Evolutionary conservation across 2,888 invertebrate species (phyloP), one percentile per base, ranked within the genome.

Genomic region (Eristalinus sepulchralis): DNA sequence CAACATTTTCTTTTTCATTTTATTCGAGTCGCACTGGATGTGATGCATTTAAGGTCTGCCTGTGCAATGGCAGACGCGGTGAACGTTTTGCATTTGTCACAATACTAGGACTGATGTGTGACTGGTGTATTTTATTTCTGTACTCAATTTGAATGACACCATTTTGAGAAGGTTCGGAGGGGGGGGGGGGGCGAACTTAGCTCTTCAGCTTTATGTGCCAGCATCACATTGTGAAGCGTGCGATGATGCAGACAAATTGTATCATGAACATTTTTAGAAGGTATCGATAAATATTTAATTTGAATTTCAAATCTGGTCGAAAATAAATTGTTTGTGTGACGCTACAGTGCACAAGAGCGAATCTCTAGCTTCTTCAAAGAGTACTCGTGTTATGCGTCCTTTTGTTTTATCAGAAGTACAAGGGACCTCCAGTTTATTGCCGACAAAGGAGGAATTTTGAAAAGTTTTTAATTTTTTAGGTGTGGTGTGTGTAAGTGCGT

Each of bases 1-100:
- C 72, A 80, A 81, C 79, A 88, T 71, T 77, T 88, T 53, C 36
- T 33, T 75, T 81, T 81, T 13, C 75, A 75, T 75, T 63, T 75
- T 68, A 81, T 81, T 75, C 57, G 81, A 75, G 57, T 68, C 39
- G 17, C 17, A 47, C 57, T 63, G 73, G 39, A 47, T 70, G 71
- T 11, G 57, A 47, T 47, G 33, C 53, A 60, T 70, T 39, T 57
- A 53, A 8, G 36, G 39, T 20, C 24, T 59, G 20, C 22, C 27
- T 53, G 17, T n/a, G 24, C 11, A 53, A 24, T 22, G 63, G 55
- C 53, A 70, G 34, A 9, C 34, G 20, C 1, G 20, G 10, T 63
- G 59, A 76, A 47, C 27, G 63, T 24, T 75, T 75, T 53, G 55
- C 55, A 63, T 34, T 63, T 63, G 9, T 47, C 47, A 47, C 47